Evolutionary conservation across 2,797 vertebrate species (phyloP).

Genomic region (Notolepis coatsorum): DNA sequence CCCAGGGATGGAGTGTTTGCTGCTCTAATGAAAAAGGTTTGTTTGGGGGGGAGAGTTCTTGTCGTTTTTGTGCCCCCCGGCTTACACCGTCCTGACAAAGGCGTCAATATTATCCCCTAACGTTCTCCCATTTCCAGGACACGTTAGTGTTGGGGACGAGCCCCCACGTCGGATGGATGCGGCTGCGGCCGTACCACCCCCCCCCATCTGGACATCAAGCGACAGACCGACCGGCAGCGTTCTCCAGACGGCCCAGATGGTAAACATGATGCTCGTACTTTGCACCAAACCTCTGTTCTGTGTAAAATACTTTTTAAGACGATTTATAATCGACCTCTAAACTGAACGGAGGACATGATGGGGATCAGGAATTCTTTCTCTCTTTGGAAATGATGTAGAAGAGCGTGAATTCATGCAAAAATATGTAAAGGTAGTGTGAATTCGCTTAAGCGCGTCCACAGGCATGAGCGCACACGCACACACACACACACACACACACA

Average conservation of each 20-base stretch:
- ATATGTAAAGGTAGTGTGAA: conserved; percentile 33
- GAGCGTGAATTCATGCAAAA: conserved; percentile 39
- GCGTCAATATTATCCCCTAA: conserved; percentile 77
- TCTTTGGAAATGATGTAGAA: background rate
- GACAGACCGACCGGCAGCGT: conserved; percentile 28
- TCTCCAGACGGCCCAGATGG: conserved; percentile 27
- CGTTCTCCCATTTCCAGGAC: conserved; percentile 80
- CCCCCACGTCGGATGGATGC: conserved; percentile 37
- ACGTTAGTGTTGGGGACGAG: conserved; percentile 57
- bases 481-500: conserved; percentile 39
- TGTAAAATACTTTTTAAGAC: no score
- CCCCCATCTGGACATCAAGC: background rate
- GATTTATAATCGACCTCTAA: conserved; percentile 31
- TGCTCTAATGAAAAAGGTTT: conserved; percentile 85
- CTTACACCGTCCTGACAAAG: conserved; percentile 79
- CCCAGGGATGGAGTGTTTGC: conserved; percentile 80
- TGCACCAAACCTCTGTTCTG: background rate
- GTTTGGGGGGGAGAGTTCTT: conserved; percentile 68
- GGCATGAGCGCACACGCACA: background rate
- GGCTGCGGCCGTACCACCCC: background rate
- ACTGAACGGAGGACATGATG: conserved; percentile 8
- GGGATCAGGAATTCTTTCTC: conserved; percentile 29
- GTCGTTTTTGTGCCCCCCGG: conserved; percentile 68
- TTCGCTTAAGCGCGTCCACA: conserved; percentile 36
- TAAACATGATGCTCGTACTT: conserved; percentile 44